Conservation (phyloP, 2,113 vertebrate genomes). For the Monarcha castaneiventris region DNA sequence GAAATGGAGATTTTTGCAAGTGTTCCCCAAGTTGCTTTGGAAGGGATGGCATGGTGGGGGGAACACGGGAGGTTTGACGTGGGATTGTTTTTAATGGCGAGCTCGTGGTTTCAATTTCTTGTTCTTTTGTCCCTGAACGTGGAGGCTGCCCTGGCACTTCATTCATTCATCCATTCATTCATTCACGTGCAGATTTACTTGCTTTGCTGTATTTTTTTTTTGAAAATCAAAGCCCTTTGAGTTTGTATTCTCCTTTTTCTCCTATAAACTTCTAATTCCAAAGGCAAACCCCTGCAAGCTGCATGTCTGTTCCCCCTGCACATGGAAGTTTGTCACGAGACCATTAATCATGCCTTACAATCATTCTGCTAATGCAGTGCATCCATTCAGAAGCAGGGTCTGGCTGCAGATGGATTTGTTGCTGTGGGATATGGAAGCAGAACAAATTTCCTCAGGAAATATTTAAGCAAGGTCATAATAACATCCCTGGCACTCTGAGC, state of each 20-base stretch:
- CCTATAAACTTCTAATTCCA: constrained; percentile 26
- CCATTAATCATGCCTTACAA: constrained; percentile 55
- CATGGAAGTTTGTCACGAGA: constrained; percentile 70
- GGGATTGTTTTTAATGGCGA: background rate
- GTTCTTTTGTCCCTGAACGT: constrained; percentile 1
- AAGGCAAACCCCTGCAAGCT: background rate
- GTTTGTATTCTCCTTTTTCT: background rate
- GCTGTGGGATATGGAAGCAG: background rate
- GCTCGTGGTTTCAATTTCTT: background rate
- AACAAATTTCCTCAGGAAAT: constrained; percentile 15
- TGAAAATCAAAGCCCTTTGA: background rate
- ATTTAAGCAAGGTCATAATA: constrained; percentile 28
- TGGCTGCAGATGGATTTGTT: constrained; percentile 24
- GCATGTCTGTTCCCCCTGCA: background rate
- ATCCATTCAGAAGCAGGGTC: background rate
- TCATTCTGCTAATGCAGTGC: background rate
- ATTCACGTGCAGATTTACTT: background rate
- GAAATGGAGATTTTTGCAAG: background rate
- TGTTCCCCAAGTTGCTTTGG: background rate
- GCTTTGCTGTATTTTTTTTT: background rate
- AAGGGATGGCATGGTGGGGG: background rate
- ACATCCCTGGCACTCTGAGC: background rate
- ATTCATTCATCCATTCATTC: background rate
- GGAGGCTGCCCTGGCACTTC: background rate
- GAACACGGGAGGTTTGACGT: background rate